phyloP scores from a whole-genome alignment of 2,797 vertebrate species.

The Sebastes trivittatus region DNA sequence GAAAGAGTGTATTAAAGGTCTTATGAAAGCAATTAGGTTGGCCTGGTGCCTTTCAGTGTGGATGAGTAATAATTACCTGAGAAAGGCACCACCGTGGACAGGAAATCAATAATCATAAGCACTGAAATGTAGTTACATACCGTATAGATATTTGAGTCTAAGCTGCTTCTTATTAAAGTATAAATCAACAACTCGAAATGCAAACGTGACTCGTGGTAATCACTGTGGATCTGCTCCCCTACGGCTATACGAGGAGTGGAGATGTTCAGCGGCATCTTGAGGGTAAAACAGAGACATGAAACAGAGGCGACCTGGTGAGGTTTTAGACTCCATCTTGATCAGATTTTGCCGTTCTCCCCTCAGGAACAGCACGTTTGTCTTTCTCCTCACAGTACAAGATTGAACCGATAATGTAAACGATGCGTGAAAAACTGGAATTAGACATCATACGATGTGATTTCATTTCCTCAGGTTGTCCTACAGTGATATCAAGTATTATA shows the following conservation, averaged over 20 bases:
- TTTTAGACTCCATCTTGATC: not conserved
- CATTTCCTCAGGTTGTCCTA: not conserved
- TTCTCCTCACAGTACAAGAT: constrained; percentile 12
- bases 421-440: not conserved
- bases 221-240: not conserved
- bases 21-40: constrained; percentile 25
- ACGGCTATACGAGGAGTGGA: not conserved
- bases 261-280: not conserved
- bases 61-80: constrained; percentile 22
- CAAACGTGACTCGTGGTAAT: not conserved
- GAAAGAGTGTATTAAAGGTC: constrained; percentile 10
- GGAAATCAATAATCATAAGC: constrained; percentile 36
- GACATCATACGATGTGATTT: not conserved
- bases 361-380: not conserved
- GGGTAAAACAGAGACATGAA: not conserved
- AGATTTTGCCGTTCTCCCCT: not conserved
- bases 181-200: constrained; percentile 3
- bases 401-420: constrained; percentile 4
- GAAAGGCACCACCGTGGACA: constrained; percentile 2
- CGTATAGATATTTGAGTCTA: not conserved
- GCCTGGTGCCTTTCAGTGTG: not conserved
- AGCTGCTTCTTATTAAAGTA: constrained; percentile 22
- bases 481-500: not conserved
- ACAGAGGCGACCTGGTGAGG: not conserved
- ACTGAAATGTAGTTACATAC: constrained; percentile 12